Conservation (phyloP, 1,140 invertebrate genomes). For the Drosophila sp. region DNA sequence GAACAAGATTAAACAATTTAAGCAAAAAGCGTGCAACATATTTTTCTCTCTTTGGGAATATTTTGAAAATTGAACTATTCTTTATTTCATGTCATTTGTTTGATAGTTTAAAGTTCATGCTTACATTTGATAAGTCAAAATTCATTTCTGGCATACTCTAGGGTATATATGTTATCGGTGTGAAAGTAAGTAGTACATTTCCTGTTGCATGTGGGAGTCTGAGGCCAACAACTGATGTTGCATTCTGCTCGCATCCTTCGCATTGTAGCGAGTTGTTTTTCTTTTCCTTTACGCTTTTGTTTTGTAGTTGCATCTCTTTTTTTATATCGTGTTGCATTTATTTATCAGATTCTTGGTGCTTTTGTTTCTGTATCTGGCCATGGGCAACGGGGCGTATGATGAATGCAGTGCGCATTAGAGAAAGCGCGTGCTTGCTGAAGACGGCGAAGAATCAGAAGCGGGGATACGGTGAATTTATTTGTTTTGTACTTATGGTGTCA, state of each 20-base stretch:
- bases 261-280: slow-evolving; percentile 48
- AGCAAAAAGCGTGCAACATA: no score
- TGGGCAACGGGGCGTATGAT: slow-evolving; percentile 74
- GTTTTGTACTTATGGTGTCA: slow-evolving; percentile 82
- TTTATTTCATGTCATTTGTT: no score
- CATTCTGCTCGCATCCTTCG: slow-evolving; percentile 54
- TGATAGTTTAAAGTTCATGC: no score
- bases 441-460: not conserved
- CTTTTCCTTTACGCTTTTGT: slow-evolving; percentile 30
- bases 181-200: not conserved
- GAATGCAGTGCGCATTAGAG: slow-evolving; percentile 77
- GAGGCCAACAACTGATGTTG: slow-evolving; percentile 38
- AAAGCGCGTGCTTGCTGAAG: slow-evolving; percentile 33
- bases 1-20: no score
- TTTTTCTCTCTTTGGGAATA: no score
- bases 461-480: slow-evolving; percentile 71
- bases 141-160: not conserved
- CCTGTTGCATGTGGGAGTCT: slow-evolving; percentile 14
- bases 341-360: slow-evolving; percentile 64
- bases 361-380: slow-evolving; percentile 50
- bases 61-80: no score
- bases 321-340: slow-evolving; percentile 59
- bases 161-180: not conserved
- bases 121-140: no score
- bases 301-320: slow-evolving; percentile 6